These are phyloP conservation scores for Pitangus sulphuratus DNA, from an alignment of 2,797 vertebrate species.

Conservation along the genomic window DNA sequence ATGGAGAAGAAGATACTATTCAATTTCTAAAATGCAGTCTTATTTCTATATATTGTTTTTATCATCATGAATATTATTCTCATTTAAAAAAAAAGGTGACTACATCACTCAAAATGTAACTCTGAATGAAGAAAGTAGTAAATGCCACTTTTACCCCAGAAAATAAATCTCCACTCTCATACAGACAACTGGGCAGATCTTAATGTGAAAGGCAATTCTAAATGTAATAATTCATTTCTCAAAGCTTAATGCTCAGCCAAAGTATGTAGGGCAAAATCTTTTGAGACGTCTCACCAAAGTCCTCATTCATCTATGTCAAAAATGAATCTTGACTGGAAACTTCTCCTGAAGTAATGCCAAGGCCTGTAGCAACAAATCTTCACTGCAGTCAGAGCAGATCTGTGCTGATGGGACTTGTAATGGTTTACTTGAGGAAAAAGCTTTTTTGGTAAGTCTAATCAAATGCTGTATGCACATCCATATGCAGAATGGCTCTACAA, in stretches of 20 bases:
- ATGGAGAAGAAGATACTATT: neutral
- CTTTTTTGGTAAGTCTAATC: neutral
- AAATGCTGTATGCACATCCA: neutral
- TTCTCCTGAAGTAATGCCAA: neutral
- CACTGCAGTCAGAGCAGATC: neutral
- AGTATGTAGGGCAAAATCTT: neutral
- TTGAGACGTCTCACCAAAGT: neutral
- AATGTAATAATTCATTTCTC: neutral
- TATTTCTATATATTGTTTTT: neutral
- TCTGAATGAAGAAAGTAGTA: neutral
- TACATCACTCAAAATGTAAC: neutral
- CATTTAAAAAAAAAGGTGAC: neutral
- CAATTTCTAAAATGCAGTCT: neutral
- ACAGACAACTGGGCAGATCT: neutral
- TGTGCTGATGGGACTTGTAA: neutral
- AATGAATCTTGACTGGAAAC: slow-evolving; percentile 11
- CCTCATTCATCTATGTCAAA: slow-evolving; percentile 26
- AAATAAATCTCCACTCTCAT: neutral
- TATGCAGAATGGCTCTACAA: neutral
- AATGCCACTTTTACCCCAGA: neutral
- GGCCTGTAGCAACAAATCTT: neutral
- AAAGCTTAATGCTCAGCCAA: slow-evolving; percentile 4
- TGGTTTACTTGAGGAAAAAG: neutral
- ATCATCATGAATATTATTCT: neutral
- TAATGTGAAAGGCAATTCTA: slow-evolving; percentile 13